Conservation (phyloP, 2,797 vertebrate genomes). For the Remorina albescens region DNA sequence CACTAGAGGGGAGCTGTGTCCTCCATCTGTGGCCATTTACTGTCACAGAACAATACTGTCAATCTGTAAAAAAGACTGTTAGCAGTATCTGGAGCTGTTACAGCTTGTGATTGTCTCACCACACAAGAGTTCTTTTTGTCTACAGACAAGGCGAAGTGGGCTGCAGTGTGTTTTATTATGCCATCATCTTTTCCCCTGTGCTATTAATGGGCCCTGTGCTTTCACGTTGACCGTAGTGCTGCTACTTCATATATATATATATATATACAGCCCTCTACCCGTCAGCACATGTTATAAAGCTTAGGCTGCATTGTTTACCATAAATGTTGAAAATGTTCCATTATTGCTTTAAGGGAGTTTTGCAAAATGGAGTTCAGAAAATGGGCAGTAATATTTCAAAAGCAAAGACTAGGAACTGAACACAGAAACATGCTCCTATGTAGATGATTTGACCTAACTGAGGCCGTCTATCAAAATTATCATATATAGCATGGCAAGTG, state of each 20-base stretch:
- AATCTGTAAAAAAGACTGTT: constrained; percentile 44
- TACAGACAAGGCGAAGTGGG: constrained; percentile 32
- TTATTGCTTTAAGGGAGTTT: constrained; percentile 37
- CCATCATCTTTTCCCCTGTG: constrained; percentile 59
- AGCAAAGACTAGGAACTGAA: not conserved
- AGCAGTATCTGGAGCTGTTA: constrained; percentile 50
- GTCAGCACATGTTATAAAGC: constrained; percentile 19
- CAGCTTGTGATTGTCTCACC: constrained; percentile 63
- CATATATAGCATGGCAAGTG: not conserved
- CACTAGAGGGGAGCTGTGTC: constrained; percentile 26
- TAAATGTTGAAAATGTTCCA: constrained; percentile 28
- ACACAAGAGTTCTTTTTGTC: constrained; percentile 49
- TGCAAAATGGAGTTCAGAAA: constrained; percentile 29
- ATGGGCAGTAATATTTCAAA: not conserved
- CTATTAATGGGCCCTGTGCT: constrained; percentile 46
- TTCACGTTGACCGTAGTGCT: constrained; percentile 40
- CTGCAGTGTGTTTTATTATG: constrained; percentile 48
- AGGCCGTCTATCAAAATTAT: not conserved
- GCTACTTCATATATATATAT: constrained; percentile 61
- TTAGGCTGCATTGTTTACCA: constrained; percentile 22
- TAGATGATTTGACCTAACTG: not conserved
- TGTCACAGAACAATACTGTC: constrained; percentile 54
- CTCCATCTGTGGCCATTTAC: constrained; percentile 41
- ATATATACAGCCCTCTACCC: too few relatives aligned
- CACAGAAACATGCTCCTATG: too few relatives aligned